Evolutionary conservation across 2,888 invertebrate species (phyloP).

Genomic region (Gryllus longicercus): DNA sequence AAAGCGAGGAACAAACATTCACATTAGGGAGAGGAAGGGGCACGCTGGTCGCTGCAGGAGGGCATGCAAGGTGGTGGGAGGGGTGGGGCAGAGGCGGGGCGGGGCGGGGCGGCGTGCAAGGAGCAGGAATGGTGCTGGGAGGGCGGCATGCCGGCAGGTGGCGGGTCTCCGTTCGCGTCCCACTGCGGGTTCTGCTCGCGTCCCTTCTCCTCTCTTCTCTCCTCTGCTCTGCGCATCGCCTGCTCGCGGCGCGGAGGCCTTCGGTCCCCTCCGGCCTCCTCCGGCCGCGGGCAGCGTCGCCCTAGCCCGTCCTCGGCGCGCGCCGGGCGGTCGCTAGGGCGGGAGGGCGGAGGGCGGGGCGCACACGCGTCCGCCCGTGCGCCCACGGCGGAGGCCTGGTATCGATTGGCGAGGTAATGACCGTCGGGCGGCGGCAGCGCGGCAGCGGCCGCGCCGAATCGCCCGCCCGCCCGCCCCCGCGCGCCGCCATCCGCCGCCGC

Average conservation of each 20-base stretch:
- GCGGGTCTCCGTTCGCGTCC: not conserved
- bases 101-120: too few relatives aligned
- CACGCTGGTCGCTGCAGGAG: too few relatives aligned
- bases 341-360: not conserved
- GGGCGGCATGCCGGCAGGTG: not conserved
- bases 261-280: not conserved
- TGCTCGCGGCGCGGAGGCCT: not conserved
- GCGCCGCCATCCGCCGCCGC: not conserved
- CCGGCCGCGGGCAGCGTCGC: not conserved
- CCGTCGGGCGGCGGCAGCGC: not conserved
- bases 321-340: not conserved
- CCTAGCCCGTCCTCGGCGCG: not conserved
- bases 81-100: too few relatives aligned
- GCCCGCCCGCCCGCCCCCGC: not conserved
- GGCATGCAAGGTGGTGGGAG: too few relatives aligned
- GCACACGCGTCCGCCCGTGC: slow-evolving; percentile 9
- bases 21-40: too few relatives aligned
- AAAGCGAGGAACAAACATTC: too few relatives aligned
- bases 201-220: not conserved
- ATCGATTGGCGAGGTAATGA: not conserved
- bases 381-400: not conserved
- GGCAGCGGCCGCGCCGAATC: not conserved
- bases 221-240: not conserved
- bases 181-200: not conserved
- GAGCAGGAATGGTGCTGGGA: too few relatives aligned